These are phyloP conservation scores for Coranthus polyacanthus DNA, from an alignment of 2,797 vertebrate species.

Conservation along the genomic window DNA sequence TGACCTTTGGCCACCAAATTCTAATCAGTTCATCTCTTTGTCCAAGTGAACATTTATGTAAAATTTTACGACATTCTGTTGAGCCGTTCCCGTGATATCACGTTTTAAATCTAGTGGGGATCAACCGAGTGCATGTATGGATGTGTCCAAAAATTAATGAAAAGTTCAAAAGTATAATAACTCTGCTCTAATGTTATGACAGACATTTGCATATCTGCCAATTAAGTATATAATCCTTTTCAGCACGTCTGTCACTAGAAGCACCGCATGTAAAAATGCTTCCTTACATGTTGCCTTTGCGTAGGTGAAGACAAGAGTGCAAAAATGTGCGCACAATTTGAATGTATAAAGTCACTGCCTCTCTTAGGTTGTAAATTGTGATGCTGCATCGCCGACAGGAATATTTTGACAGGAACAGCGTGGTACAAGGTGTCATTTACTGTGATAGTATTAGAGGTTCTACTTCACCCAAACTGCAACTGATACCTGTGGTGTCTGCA, in stretches of 20 bases:
- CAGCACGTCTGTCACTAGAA: background rate
- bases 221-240: background rate
- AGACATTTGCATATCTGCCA: background rate
- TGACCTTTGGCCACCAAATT: too few relatives aligned
- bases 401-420: background rate
- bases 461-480: background rate
- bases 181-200: background rate
- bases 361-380: background rate
- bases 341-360: background rate
- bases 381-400: background rate
- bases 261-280: background rate
- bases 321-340: background rate
- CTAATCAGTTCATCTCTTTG: too few relatives aligned
- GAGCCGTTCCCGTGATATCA: too few relatives aligned
- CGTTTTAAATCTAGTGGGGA: too few relatives aligned
- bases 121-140: too few relatives aligned
- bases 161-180: too few relatives aligned
- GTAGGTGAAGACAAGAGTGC: too few relatives aligned
- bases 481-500: background rate
- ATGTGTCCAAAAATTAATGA: too few relatives aligned
- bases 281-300: background rate
- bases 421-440: background rate
- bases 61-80: too few relatives aligned
- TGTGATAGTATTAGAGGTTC: conserved; percentile 3
- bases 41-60: too few relatives aligned